Base-by-base conservation (phyloP, 2,888 invertebrate genomes). In the Stomorhina lunata region DNA sequence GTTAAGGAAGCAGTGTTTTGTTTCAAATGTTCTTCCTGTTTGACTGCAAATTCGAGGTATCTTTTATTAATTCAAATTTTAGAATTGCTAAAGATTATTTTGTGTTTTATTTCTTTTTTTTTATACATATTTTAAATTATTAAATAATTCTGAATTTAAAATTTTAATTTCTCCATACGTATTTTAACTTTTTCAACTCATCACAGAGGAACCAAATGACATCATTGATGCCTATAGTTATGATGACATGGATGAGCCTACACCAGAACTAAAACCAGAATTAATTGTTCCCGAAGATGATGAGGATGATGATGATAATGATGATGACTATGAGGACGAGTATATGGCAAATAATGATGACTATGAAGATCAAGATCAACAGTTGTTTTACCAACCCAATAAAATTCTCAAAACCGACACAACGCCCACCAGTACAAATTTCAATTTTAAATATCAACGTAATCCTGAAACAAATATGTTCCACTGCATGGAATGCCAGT, bases 121-220 rank as follows among this genome's bases (percentile, higher is more conserved):
- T 5, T 29, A 10, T 37, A 37, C 37, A n/a, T 37, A 10, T 37
- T 37, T 10, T 10, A 37, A 9, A n/a, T n/a, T n/a, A n/a, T 37
- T 6, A 6, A 37, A 37, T 6, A 12, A 10, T 6, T 6, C 37
- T 10, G 6, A 6, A 37, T 12, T 37, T 37, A 37, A n/a, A n/a
- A 37, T 37, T 37, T 2, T 10, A 12, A 37, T 22, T 2, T 50
- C 12, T 29, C n/a, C n/a, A n/a, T n/a, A n/a, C n/a, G n/a, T 55
- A 29, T 55, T 25, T 55, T 25, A 15, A n/a, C n/a, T n/a, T n/a
- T n/a, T n/a, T n/a, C n/a, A n/a, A 12, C 12, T 22, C n/a, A 32
- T 53, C 29, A 34, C 43, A 82, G 82, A 57, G 7, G 82, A 82
- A 43, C 82, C 82, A 27, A 79, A 43, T 37, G 82, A 82, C 17